Conservation (phyloP, 2,113 vertebrate species). For the Naja naja region DNA sequence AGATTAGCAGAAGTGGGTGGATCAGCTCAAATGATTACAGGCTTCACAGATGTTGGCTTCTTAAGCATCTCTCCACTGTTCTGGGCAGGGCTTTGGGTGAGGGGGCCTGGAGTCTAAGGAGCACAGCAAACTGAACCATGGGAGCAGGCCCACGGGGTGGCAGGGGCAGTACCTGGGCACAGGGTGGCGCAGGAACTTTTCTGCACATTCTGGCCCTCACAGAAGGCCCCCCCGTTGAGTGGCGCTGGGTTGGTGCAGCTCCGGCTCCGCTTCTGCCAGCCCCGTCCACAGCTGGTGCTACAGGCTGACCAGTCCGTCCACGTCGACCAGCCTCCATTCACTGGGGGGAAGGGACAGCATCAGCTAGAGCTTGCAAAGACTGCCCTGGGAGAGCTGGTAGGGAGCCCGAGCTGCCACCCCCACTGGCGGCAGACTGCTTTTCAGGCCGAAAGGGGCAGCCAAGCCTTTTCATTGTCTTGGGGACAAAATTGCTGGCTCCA, state of each 20-base stretch:
- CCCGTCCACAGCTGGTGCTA: slow-evolving; percentile 94
- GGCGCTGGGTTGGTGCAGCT: slow-evolving; percentile 98
- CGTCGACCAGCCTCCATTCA: slow-evolving; percentile 98
- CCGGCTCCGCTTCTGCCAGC: slow-evolving; percentile 98
- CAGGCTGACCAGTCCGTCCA: slow-evolving; percentile 98
- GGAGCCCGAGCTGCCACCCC: neutral
- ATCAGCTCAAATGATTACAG: neutral
- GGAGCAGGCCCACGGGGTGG: slow-evolving; percentile 1
- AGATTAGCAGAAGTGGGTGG: neutral
- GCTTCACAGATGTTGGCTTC: neutral
- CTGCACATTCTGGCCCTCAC: slow-evolving; percentile 98
- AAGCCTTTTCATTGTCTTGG: accelerated
- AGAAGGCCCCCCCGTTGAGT: slow-evolving; percentile 96
- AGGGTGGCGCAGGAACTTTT: slow-evolving; percentile 98
- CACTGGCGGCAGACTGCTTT: neutral
- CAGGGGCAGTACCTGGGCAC: slow-evolving; percentile 85
- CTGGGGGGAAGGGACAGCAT: slow-evolving; percentile 73
- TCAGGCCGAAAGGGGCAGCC: neutral
- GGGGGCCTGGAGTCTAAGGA: neutral
- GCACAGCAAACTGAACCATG: slow-evolving; percentile 39
- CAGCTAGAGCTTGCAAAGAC: slow-evolving; percentile 45
- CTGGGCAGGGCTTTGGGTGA: neutral
- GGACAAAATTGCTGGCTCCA: neutral
- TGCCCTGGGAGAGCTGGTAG: slow-evolving; percentile 17
- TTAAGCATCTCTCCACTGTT: neutral